A percentile compares a stretch with the other conserved stretches of the same genome.
phyloP scores from a whole-genome alignment of 2,888 invertebrate genomes.

The Resseliella maxima region DNA sequence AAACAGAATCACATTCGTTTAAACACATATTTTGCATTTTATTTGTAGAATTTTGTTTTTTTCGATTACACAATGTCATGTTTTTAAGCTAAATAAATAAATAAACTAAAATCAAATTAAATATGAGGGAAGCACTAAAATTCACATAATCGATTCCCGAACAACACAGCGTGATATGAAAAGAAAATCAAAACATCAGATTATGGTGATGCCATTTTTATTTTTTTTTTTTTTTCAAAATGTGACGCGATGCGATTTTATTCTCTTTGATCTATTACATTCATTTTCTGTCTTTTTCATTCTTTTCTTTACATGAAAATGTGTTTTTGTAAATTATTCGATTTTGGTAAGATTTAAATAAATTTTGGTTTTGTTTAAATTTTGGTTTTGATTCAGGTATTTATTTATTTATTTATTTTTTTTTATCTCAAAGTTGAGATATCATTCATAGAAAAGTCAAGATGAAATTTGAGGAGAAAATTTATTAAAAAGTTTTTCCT shows the following conservation, averaged over 20 bases:
- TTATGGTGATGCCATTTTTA: background rate
- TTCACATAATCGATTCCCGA: slow-evolving; percentile 11
- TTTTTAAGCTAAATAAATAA: slow-evolving; percentile 50
- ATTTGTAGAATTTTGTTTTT: background rate
- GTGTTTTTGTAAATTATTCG: no score
- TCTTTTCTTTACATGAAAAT: no score
- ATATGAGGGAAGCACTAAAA: slow-evolving; percentile 53
- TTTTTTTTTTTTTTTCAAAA: background rate
- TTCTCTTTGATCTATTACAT: no score
- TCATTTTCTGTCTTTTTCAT: no score
- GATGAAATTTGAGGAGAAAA: no score
- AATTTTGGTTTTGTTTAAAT: no score
- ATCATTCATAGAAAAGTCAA: no score
- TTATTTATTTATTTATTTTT: no score
- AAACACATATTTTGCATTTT: slow-evolving; percentile 43
- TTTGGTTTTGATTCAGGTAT: no score
- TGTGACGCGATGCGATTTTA: background rate
- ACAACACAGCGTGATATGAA: slow-evolving; percentile 8
- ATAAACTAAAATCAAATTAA: slow-evolving; percentile 48
- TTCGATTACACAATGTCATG: slow-evolving; percentile 39
- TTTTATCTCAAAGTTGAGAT: no score
- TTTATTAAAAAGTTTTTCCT: background rate
- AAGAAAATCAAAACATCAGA: background rate
- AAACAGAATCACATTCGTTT: slow-evolving; percentile 28
- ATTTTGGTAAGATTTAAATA: no score